Conservation (phyloP, 2,797 vertebrate species). For the Bryconaethiops microstoma region DNA sequence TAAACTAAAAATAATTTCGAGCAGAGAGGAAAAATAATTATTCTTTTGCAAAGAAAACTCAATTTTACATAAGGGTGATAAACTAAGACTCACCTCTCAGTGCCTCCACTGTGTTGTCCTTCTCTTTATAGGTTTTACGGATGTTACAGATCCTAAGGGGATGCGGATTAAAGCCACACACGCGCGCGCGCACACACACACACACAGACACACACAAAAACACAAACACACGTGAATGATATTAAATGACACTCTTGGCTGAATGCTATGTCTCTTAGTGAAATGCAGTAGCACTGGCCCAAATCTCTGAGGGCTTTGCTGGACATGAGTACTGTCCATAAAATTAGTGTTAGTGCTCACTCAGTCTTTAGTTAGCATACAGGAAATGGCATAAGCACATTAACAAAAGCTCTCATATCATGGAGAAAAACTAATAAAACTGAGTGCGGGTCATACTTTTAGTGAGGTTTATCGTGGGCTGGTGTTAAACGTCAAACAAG, state of each 20-base stretch:
- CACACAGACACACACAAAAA: slow-evolving; percentile 18
- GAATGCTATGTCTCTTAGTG: background rate
- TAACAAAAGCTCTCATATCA: background rate
- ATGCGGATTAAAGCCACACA: slow-evolving; percentile 59
- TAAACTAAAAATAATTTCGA: too few relatives aligned
- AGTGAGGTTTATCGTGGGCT: background rate
- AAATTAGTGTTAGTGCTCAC: background rate
- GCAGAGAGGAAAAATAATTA: too few relatives aligned
- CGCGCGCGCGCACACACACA: too few relatives aligned
- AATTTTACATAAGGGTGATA: background rate
- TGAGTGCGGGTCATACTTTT: background rate
- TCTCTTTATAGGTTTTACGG: slow-evolving; percentile 89
- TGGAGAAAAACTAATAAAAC: background rate
- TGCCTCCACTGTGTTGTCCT: slow-evolving; percentile 86
- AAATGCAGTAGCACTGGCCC: background rate
- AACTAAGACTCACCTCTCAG: slow-evolving; percentile 81
- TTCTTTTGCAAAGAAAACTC: too few relatives aligned
- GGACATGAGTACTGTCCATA: background rate
- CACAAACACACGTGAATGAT: slow-evolving; percentile 20
- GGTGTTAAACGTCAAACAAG: background rate
- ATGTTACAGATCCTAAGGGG: slow-evolving; percentile 86
- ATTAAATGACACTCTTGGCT: slow-evolving; percentile 42
- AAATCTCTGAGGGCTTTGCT: slow-evolving; percentile 10
- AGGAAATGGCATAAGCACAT: background rate
- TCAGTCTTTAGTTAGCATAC: slow-evolving; percentile 19